These are phyloP conservation scores for Andrena cerasifolii DNA, from an alignment of 1,140 invertebrate genomes.

Conservation along the genomic window DNA sequence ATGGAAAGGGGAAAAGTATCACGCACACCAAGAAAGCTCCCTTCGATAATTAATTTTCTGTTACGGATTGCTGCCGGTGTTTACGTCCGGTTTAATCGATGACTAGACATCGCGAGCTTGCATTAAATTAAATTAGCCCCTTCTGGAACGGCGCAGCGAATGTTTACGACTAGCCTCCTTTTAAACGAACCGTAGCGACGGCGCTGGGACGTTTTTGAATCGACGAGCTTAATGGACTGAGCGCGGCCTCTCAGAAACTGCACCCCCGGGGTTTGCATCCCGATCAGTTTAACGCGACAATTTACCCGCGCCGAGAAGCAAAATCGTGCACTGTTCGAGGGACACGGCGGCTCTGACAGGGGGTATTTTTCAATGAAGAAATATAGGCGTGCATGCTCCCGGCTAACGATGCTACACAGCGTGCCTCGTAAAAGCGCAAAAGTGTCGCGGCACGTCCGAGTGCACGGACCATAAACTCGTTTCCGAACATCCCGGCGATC, in stretches of 20 bases:
- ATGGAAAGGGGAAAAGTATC: neutral
- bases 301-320: neutral
- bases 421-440: constrained; percentile 4
- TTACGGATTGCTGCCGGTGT: neutral
- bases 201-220: too few species aligned
- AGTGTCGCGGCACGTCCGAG: neutral
- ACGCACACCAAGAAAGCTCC: neutral
- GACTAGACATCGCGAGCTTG: neutral
- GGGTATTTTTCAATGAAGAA: constrained; percentile 23
- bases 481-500: neutral
- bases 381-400: neutral
- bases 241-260: too few species aligned
- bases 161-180: too few species aligned
- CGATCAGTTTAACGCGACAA: neutral
- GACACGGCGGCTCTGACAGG: neutral
- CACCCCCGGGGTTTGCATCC: too few species aligned
- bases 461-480: neutral
- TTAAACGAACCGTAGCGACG: too few species aligned
- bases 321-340: neutral
- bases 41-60: constrained; percentile 20
- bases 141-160: too few species aligned
- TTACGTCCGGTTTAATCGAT: neutral
- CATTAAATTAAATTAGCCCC: neutral
- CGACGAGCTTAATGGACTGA: too few species aligned
- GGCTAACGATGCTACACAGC: neutral